A percentile compares a stretch with the other conserved stretches of the same genome.
phyloP scores from a whole-genome alignment of 2,113 vertebrate species.

The Ameiurus melas region DNA sequence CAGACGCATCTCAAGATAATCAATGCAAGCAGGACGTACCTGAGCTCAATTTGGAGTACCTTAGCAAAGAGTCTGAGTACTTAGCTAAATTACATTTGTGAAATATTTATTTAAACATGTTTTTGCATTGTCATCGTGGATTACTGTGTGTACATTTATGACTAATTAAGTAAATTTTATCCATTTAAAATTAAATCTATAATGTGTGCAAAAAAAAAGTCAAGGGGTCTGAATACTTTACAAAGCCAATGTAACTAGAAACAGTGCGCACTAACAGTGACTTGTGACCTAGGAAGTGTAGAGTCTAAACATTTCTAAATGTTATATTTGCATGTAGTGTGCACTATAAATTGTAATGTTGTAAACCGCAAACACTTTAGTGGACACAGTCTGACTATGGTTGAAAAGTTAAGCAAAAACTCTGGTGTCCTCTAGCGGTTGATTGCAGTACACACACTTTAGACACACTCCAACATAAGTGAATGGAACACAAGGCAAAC shows the following conservation, averaged over 20 bases:
- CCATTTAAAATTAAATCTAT: background rate
- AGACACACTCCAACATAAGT: background rate
- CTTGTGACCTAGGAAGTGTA: background rate
- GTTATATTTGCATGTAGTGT: background rate
- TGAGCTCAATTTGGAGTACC: too few species aligned
- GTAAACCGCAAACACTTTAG: background rate
- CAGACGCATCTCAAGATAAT: background rate
- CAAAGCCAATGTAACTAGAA: background rate
- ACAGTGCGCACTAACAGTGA: background rate
- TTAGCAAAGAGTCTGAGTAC: background rate
- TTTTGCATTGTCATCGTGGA: background rate
- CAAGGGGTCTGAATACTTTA: background rate
- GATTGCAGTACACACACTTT: background rate
- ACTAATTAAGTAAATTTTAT: background rate
- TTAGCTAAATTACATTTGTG: too few species aligned
- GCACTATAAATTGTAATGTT: background rate
- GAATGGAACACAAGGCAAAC: background rate
- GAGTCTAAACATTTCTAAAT: background rate
- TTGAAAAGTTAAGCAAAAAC: background rate
- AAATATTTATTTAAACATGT: background rate
- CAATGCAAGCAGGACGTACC: background rate
- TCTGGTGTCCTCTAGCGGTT: constrained; percentile 12
- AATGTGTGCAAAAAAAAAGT: background rate
- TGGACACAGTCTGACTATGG: background rate
- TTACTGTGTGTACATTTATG: background rate